Conservation (phyloP, 2,113 vertebrate genomes). For the Pteronura brasiliensis region DNA sequence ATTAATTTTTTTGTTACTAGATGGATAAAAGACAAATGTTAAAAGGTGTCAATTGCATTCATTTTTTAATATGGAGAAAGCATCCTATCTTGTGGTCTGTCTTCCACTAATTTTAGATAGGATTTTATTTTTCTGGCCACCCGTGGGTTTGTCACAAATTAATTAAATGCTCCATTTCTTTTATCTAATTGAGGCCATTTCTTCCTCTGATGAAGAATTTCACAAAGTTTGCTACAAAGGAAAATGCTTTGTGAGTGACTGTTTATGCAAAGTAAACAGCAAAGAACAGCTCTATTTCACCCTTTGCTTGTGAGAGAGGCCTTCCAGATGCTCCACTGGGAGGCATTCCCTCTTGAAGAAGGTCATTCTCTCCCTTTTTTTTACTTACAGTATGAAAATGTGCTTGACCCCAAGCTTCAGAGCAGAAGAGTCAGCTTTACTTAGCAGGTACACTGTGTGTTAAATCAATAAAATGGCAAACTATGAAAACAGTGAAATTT, state of each 20-base stretch:
- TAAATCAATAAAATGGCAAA: neutral
- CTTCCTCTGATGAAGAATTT: conserved; percentile 3
- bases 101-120: conserved; percentile 37
- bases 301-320: neutral
- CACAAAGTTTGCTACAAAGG: neutral
- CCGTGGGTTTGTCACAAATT: conserved; percentile 36
- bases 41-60: conserved; percentile 21
- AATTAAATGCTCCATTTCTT: conserved; percentile 55
- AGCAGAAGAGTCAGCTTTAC: neutral
- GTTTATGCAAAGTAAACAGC: neutral
- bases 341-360: neutral
- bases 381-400: neutral
- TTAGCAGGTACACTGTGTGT: neutral
- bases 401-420: neutral
- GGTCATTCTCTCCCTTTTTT: neutral
- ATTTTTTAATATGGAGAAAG: conserved; percentile 6
- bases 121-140: conserved; percentile 49
- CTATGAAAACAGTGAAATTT: neutral
- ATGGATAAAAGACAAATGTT: conserved; percentile 23
- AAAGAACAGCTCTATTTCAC: neutral
- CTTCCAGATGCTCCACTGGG: neutral
- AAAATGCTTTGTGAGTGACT: neutral
- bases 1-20: neutral
- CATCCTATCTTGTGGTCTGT: neutral
- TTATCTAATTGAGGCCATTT: conserved; percentile 39